Conservation (phyloP, 2,797 vertebrate genomes). For the Dipus sagitta region DNA sequence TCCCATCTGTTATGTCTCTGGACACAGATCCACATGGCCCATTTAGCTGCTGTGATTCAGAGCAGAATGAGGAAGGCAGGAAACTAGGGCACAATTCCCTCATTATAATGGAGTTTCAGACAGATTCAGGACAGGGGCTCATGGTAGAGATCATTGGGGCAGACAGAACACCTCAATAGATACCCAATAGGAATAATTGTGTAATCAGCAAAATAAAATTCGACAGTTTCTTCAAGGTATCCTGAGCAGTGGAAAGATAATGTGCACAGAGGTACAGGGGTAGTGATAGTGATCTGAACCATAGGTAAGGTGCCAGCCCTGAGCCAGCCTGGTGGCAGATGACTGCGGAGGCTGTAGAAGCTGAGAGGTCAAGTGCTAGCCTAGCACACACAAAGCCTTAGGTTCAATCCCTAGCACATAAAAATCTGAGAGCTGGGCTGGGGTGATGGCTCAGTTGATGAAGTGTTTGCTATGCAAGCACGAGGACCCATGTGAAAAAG, state of each 20-base stretch:
- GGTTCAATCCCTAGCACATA: background rate
- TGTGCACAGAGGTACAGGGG: background rate
- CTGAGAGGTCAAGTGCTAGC: background rate
- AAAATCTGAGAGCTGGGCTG: background rate
- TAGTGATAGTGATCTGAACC: background rate
- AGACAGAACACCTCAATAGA: background rate
- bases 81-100: conserved; percentile 56
- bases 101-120: background rate
- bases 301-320: background rate
- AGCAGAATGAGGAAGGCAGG: conserved; percentile 27
- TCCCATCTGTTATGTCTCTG: conserved; percentile 77
- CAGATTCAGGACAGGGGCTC: background rate
- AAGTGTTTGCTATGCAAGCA: no score
- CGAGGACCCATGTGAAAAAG: no score
- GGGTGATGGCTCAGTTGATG: no score
- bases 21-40: conserved; percentile 69
- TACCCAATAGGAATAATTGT: background rate
- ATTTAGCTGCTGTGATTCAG: conserved; percentile 63
- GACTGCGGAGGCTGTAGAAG: background rate
- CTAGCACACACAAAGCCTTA: background rate
- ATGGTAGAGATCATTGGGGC: background rate
- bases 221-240: background rate
- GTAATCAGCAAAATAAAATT: background rate
- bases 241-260: background rate
- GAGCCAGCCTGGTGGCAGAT: background rate